Conservation (phyloP, 2,113 vertebrate genomes). For the Plotosus lineatus region DNA sequence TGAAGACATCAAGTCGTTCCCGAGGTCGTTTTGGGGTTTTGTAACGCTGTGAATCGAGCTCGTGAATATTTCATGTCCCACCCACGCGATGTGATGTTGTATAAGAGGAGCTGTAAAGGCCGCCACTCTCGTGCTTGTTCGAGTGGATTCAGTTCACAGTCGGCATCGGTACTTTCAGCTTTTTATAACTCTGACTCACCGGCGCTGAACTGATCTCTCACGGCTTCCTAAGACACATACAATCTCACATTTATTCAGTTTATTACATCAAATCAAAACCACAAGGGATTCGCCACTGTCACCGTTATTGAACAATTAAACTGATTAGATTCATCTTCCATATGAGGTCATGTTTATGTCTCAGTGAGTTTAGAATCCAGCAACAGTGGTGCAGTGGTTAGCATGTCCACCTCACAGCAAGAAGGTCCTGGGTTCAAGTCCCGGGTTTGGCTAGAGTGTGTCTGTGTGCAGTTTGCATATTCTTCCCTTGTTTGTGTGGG, state of each 20-base stretch:
- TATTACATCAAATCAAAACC: background rate
- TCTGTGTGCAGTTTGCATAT: too few relatives aligned
- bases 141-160: background rate
- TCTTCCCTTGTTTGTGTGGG: too few relatives aligned
- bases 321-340: background rate
- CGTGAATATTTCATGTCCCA: background rate
- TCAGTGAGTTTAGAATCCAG: background rate
- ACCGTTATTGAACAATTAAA: background rate
- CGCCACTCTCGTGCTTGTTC: background rate
- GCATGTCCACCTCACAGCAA: too few relatives aligned
- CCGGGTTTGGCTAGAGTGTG: too few relatives aligned
- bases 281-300: background rate
- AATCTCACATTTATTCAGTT: background rate
- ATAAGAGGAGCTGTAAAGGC: background rate
- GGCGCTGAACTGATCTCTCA: background rate
- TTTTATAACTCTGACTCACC: conserved; percentile 6
- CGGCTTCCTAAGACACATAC: background rate
- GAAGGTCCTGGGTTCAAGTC: too few relatives aligned
- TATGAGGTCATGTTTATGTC: background rate
- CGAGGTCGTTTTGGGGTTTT: background rate
- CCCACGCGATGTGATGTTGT: conserved; percentile 8
- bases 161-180: background rate
- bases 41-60: background rate
- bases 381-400: too few relatives aligned
- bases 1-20: too few relatives aligned